Percentiles rank a stretch among this genome's conserved stretches.
phyloP scores from a whole-genome alignment of 2,888 invertebrate species.

The Perdita meconis region DNA sequence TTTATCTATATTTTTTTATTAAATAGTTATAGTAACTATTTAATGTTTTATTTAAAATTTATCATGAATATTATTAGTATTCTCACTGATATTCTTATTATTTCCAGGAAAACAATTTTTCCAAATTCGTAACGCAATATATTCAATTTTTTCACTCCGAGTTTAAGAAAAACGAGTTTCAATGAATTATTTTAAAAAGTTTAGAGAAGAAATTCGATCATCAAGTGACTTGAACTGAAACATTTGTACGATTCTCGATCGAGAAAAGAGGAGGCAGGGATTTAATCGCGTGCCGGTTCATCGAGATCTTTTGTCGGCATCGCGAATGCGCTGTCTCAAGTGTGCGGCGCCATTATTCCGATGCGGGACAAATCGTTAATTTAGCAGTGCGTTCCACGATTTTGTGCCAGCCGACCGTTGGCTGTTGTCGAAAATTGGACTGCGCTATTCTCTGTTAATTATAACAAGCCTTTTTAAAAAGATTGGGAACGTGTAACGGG shows the following conservation, averaged over 20 bases:
- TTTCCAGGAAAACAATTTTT: no score
- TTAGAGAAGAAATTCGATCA: no score
- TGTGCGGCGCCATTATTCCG: slow-evolving; percentile 43
- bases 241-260: background rate
- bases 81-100: no score
- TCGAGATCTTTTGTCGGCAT: slow-evolving; percentile 35
- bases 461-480: background rate
- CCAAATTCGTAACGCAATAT: no score
- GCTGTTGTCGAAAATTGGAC: background rate
- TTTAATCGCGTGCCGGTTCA: background rate
- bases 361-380: slow-evolving; percentile 62
- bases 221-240: no score
- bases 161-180: no score
- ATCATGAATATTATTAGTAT: no score
- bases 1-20: no score
- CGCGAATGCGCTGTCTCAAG: slow-evolving; percentile 42
- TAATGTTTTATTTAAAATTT: no score
- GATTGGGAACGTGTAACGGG: background rate
- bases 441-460: background rate
- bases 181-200: no score
- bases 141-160: no score
- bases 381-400: slow-evolving; percentile 62
- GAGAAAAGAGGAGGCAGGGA: background rate
- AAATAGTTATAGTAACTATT: no score
- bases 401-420: slow-evolving; percentile 43